Conservation (phyloP, 1,140 invertebrate species). For the Dreissena polymorpha region DNA sequence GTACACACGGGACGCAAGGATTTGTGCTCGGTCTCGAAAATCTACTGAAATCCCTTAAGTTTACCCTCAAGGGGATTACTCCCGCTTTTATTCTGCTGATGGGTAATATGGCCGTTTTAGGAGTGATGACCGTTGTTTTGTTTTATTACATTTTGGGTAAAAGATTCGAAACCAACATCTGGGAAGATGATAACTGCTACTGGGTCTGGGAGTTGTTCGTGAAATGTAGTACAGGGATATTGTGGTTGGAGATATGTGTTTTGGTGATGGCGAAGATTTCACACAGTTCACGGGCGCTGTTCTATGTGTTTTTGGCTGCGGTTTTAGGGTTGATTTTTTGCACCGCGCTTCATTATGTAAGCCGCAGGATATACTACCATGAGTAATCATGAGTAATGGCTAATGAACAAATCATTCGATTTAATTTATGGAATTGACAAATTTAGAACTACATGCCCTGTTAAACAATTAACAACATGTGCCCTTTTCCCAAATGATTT, state of each 20-base stretch:
- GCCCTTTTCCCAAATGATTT: too few species aligned
- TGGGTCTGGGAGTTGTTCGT: neutral
- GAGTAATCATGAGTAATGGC: too few species aligned
- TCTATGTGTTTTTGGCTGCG: neutral
- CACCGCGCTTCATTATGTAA: neutral
- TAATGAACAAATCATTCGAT: too few species aligned
- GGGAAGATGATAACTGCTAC: slow-evolving; percentile 1
- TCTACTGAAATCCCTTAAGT: slow-evolving; percentile 8
- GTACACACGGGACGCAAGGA: neutral
- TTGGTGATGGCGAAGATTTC: slow-evolving; percentile 2
- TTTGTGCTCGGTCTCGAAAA: neutral
- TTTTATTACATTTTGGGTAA: slow-evolving; percentile 16
- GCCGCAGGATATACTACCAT: too few species aligned
- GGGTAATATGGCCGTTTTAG: neutral
- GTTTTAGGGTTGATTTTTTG: neutral
- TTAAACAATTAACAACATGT: too few species aligned
- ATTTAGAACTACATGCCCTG: too few species aligned
- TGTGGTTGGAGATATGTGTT: neutral
- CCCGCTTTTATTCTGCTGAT: slow-evolving; percentile 3
- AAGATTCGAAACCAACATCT: slow-evolving; percentile 10
- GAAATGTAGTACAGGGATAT: slow-evolving; percentile 4
- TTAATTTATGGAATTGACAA: too few species aligned
- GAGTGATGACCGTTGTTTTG: neutral
- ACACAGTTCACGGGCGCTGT: slow-evolving; percentile 5
- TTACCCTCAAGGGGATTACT: slow-evolving; percentile 6